A percentile compares a stretch with the other conserved stretches of the same genome.
These are phyloP conservation scores for Nebria salina DNA, from an alignment of 2,888 invertebrate species.

Conservation along the genomic window DNA sequence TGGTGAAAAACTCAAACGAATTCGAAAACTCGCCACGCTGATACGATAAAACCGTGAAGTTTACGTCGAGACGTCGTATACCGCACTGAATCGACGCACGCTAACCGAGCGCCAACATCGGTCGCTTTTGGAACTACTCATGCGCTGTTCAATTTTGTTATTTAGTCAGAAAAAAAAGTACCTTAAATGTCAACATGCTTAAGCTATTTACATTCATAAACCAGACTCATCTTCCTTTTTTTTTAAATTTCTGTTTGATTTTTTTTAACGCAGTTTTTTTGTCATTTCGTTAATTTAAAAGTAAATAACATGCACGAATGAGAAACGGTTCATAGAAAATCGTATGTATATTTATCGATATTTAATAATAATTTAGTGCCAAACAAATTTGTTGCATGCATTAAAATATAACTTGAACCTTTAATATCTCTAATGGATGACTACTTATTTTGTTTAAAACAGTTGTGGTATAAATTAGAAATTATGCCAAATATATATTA, in stretches of 20 bases:
- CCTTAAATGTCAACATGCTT: slow-evolving; percentile 24
- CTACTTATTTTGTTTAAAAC: not conserved
- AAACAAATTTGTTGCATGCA: not conserved
- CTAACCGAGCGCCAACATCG: slow-evolving; percentile 32
- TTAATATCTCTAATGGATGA: not conserved
- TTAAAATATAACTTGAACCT: not conserved
- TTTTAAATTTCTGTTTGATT: not conserved
- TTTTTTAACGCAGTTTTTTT: too few species aligned
- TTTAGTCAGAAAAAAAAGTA: slow-evolving; percentile 17
- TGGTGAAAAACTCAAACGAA: not conserved
- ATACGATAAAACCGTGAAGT: slow-evolving; percentile 18
- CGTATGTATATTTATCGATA: too few species aligned
- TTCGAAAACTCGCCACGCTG: slow-evolving; percentile 14
- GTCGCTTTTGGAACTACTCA: slow-evolving; percentile 36
- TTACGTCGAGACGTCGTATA: slow-evolving; percentile 55
- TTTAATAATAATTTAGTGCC: not conserved
- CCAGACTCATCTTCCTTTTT: not conserved
- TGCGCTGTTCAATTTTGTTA: slow-evolving; percentile 25
- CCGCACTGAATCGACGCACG: slow-evolving; percentile 54
- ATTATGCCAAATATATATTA: not conserved
- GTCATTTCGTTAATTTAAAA: too few species aligned
- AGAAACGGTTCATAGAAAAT: too few species aligned
- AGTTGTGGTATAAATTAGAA: not conserved
- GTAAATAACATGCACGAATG: too few species aligned
- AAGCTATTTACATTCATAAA: slow-evolving; percentile 24